These are phyloP conservation scores for Acanthococcus lagerstroemiae DNA, from an alignment of 2,888 invertebrate species.

Conservation along the genomic window DNA sequence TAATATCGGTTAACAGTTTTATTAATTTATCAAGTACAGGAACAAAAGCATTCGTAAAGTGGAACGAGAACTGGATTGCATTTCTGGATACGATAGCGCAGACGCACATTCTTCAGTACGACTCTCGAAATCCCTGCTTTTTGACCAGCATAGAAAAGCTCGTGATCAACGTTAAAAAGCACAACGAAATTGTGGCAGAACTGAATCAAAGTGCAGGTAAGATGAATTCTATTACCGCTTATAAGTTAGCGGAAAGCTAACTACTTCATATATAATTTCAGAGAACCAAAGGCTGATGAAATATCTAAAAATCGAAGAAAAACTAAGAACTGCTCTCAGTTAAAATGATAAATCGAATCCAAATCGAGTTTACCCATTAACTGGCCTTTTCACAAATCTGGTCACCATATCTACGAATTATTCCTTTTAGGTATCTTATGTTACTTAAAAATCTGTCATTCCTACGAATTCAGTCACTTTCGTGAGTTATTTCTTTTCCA, in stretches of 20 bases:
- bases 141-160: constrained; percentile 6
- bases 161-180: neutral
- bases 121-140: constrained; percentile 1
- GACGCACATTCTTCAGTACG: constrained; percentile 3
- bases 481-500: no score
- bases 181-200: neutral
- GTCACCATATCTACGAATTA: no score
- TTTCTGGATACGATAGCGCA: constrained; percentile 18
- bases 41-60: constrained; percentile 1
- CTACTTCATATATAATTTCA: neutral
- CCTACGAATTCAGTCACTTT: no score
- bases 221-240: neutral
- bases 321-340: no score
- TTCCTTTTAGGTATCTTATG: no score
- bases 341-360: neutral
- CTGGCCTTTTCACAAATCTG: no score
- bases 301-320: no score
- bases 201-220: constrained; percentile 1
- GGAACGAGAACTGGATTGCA: constrained; percentile 21
- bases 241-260: neutral
- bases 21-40: no score
- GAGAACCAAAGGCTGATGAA: no score
- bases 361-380: no score
- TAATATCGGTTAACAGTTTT: no score
- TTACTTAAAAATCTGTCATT: no score